phyloP scores from a whole-genome alignment of 2,888 invertebrate species.

The Drosophila tripunctata region DNA sequence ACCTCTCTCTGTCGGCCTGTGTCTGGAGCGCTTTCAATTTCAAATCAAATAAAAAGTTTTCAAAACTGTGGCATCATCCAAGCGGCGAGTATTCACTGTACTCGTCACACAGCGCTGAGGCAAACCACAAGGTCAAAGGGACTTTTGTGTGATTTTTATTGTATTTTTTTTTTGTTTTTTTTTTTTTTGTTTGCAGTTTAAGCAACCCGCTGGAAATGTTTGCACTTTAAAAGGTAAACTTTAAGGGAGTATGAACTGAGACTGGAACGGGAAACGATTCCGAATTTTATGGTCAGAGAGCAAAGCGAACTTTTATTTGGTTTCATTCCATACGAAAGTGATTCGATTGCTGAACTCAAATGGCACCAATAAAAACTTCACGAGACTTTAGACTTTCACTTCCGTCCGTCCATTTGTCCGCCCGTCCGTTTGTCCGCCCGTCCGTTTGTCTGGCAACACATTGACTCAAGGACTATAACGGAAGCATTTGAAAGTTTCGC shows the following conservation, averaged over 20 bases:
- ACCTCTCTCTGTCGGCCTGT: conserved; percentile 28
- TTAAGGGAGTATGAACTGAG: not conserved
- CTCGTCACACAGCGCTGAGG: not conserved
- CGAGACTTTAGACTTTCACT: conserved; percentile 42
- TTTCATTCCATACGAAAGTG: conserved; percentile 38
- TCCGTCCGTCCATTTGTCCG: conserved; percentile 28
- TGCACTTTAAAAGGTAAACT: conserved; percentile 66
- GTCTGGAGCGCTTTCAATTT: conserved; percentile 68
- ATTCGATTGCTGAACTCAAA: conserved; percentile 69
- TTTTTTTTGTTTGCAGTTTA: conserved; percentile 41
- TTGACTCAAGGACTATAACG: conserved; percentile 35
- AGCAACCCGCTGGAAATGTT: conserved; percentile 41
- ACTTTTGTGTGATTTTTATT: conserved; percentile 44
- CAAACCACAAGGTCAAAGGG: conserved; percentile 63
- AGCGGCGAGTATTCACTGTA: conserved; percentile 20
- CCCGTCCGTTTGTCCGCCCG: not conserved
- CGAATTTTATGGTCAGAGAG: conserved; percentile 44
- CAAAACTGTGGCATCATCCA: conserved; percentile 52
- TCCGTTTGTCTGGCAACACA: conserved; percentile 19
- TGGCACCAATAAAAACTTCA: conserved; percentile 70
- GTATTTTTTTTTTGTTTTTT: conserved; percentile 28
- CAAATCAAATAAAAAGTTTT: conserved; percentile 72
- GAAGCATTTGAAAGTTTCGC: conserved; percentile 40
- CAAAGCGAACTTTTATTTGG: conserved; percentile 45
- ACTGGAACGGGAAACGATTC: not conserved